Base-by-base conservation (phyloP, 2,888 invertebrate genomes). In the Noctuana brunneofusca region DNA sequence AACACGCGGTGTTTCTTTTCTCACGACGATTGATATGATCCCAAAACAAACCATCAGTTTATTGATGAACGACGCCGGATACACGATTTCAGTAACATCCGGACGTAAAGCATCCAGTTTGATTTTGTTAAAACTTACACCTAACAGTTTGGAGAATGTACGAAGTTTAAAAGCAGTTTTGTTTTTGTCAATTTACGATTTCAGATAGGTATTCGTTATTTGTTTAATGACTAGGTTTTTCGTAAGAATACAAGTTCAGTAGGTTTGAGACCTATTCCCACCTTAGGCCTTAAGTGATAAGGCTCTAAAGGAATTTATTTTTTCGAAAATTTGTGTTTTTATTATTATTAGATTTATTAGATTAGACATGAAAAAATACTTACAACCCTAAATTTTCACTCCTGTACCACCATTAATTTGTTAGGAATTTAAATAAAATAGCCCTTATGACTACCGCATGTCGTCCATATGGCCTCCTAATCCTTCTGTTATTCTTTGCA, bases 381-480 rank as follows among this genome's bases (percentile, higher is more conserved):
- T n/a, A n/a, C n/a, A n/a, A n/a, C n/a, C n/a, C n/a, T n/a, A n/a
- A n/a, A n/a, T n/a, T n/a, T n/a, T n/a, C n/a, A n/a, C n/a, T n/a
- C n/a, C n/a, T n/a, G n/a, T n/a, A n/a, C n/a, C n/a, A n/a, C n/a
- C n/a, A n/a, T n/a, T 16, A 14, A 43, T 43, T 43, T 43, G 9
- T 43, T 6, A 16, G 16, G 35, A n/a, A n/a, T 3, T 27, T 9
- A 16, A 46, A n/a, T 20, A n/a, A n/a, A n/a, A 41, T 12, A 30
- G 6, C 43, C 18, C 18, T 14, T 30, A 18, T 11, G 3, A 22
- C 1, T 32, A n/a, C 57, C 57, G 32, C 32, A 35, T 48, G 57
- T 57, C 20, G 46, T 11, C 56, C 56, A 57, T 57, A 57, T 57
- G 56, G 43, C 8, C 2, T 14, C n/a, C 8, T 27, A 3, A 56